Evolutionary conservation across 2,797 vertebrate genomes (phyloP).

Genomic region (Austrolebias charrua): DNA sequence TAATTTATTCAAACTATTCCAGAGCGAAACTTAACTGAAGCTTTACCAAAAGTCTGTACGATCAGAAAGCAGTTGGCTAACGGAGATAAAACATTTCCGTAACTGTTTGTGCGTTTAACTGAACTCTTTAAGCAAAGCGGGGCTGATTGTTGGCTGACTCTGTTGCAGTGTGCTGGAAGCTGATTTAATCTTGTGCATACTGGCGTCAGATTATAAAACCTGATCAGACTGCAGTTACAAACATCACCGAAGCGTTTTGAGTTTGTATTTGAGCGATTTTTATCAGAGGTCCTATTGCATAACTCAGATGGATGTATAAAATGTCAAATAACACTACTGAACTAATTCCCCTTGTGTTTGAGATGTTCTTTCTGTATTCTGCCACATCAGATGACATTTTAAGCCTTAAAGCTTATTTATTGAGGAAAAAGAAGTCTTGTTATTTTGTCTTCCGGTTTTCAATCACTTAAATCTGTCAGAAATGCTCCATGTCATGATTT

Average conservation of each 20-base stretch:
- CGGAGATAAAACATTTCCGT: background rate
- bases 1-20: background rate
- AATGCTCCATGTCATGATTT: slow-evolving; percentile 39
- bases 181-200: background rate
- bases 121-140: background rate
- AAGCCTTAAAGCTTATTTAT: background rate
- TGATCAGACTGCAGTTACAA: slow-evolving; percentile 2
- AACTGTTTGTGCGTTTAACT: too few relatives aligned
- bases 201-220: background rate
- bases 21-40: background rate
- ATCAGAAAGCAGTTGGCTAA: background rate
- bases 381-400: slow-evolving; percentile 2
- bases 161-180: too few relatives aligned
- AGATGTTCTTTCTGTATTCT: background rate
- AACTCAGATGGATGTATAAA: slow-evolving; percentile 13
- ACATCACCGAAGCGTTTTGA: background rate
- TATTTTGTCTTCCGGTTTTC: slow-evolving; percentile 9
- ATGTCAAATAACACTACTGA: too few relatives aligned
- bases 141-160: too few relatives aligned
- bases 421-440: slow-evolving; percentile 4
- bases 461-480: slow-evolving; percentile 17
- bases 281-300: slow-evolving; percentile 12
- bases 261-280: slow-evolving; percentile 7
- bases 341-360: too few relatives aligned
- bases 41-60: background rate